Conservation (phyloP, 2,113 vertebrate genomes). For the Cephalopholis sonnerati region DNA sequence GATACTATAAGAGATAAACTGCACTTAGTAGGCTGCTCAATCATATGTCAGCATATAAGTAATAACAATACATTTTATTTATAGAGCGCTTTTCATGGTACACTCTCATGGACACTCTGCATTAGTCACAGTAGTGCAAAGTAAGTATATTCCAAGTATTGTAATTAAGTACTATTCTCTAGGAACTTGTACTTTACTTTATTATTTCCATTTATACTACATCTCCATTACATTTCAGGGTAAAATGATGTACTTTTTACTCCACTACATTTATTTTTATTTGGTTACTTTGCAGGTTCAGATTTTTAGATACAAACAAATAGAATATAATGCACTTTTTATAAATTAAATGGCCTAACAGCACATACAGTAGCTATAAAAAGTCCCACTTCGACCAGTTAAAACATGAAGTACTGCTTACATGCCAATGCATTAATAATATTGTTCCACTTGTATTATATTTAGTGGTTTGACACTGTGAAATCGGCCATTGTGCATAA, state of each 20-base stretch:
- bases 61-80: too few relatives aligned
- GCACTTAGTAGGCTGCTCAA: background rate
- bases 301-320: background rate
- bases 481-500: background rate
- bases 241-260: too few relatives aligned
- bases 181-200: background rate
- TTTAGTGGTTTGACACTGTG: background rate
- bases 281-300: background rate
- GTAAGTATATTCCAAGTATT: background rate
- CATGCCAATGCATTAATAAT: too few relatives aligned
- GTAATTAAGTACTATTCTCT: background rate
- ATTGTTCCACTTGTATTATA: background rate
- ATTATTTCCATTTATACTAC: background rate
- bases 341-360: background rate
- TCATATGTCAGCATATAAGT: too few relatives aligned
- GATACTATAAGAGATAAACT: background rate
- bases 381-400: background rate
- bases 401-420: too few relatives aligned
- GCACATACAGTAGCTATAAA: background rate
- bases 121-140: background rate
- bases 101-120: too few relatives aligned
- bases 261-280: background rate
- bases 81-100: too few relatives aligned
- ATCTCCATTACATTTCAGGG: too few relatives aligned
- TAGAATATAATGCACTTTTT: background rate